A percentile compares a stretch with the other conserved stretches of the same genome.
Evolutionary conservation across 2,888 invertebrate species (phyloP).

Genomic region (Apotomis capreana): DNA sequence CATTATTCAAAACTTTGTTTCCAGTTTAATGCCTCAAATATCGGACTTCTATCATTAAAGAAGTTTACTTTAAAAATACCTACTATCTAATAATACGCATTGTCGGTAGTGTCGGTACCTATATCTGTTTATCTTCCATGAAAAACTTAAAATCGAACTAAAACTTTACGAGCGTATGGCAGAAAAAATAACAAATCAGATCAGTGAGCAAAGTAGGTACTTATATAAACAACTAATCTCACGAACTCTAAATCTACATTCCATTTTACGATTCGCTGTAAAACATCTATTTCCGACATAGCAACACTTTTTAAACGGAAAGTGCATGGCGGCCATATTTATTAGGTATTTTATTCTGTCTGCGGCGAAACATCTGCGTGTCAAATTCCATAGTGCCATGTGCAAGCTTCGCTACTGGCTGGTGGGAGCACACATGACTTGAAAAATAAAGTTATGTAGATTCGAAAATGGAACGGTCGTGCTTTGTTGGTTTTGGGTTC

Average conservation of each 20-base stretch:
- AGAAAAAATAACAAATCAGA: slow-evolving; percentile 13
- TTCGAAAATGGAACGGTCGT: slow-evolving; percentile 56
- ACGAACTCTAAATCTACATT: neutral
- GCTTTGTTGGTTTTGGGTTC: slow-evolving; percentile 42
- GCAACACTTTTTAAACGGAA: slow-evolving; percentile 43
- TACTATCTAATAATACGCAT: neutral
- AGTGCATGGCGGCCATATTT: slow-evolving; percentile 63
- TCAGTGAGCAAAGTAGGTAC: slow-evolving; percentile 9
- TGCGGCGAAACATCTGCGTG: slow-evolving; percentile 79
- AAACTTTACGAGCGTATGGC: slow-evolving; percentile 7
- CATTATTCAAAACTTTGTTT: too few relatives aligned
- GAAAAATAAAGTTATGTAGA: slow-evolving; percentile 60
- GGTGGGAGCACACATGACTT: slow-evolving; percentile 73
- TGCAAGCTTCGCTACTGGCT: slow-evolving; percentile 74
- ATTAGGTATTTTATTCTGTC: slow-evolving; percentile 76
- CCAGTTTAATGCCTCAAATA: too few relatives aligned
- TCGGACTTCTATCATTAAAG: neutral
- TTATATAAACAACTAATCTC: slow-evolving; percentile 8
- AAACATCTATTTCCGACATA: slow-evolving; percentile 36
- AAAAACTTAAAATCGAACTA: neutral
- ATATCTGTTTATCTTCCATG: neutral
- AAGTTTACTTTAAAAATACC: neutral
- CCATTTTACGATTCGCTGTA: slow-evolving; percentile 18
- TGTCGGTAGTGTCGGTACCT: neutral
- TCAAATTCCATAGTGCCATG: slow-evolving; percentile 81